A percentile compares a stretch with the other conserved stretches of the same genome.
phyloP scores from a whole-genome alignment of 1,140 invertebrate genomes.

The Solen grandis region DNA sequence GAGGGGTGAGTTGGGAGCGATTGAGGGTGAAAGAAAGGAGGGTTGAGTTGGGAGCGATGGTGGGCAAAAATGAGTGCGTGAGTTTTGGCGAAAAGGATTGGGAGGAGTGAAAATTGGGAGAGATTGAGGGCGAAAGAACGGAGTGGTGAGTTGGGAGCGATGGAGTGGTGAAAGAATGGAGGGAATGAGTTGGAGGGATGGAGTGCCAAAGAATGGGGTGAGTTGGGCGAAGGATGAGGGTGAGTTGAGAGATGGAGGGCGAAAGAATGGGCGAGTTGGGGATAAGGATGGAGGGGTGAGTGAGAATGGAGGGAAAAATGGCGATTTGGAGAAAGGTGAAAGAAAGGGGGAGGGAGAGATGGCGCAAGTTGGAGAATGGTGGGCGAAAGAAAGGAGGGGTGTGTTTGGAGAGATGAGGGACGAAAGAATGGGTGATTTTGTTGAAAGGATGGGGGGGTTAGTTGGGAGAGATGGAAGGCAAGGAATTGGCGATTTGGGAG shows the following conservation, averaged over 20 bases:
- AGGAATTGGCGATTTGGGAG: not conserved
- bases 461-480: no score
- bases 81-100: not conserved
- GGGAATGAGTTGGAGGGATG: not conserved
- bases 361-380: not conserved
- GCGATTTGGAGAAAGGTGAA: not conserved
- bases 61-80: not conserved
- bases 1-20: not conserved
- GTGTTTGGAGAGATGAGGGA: not conserved
- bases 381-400: not conserved
- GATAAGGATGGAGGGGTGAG: not conserved
- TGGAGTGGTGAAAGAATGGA: not conserved
- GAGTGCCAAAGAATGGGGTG: not conserved
- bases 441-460: no score
- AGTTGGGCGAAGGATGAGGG: not conserved
- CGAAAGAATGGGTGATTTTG: not conserved
- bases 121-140: not conserved
- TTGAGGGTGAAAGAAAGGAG: not conserved
- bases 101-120: not conserved
- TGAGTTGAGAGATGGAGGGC: no score
- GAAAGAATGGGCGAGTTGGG: not conserved
- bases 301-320: not conserved
- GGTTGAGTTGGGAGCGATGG: not conserved
- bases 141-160: not conserved
- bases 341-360: not conserved